A percentile compares a stretch with the other conserved stretches of the same genome.
Conservation (phyloP, 1,140 invertebrate species). For the Epicauta chinensis region DNA sequence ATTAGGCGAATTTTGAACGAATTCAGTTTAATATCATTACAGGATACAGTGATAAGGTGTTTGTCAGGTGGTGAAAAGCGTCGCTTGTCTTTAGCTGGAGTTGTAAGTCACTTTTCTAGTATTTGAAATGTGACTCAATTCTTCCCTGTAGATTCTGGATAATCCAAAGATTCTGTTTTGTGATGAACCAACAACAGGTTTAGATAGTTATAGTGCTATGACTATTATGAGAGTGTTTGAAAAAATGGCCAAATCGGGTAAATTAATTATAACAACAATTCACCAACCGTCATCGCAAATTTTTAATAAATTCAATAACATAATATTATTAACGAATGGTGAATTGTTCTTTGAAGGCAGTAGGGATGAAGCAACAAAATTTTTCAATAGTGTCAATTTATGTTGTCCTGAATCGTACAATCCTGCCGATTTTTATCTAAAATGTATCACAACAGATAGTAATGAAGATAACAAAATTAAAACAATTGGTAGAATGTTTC, state of each 20-base stretch:
- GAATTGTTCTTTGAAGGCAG: slow-evolving; percentile 75
- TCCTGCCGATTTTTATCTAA: slow-evolving; percentile 26
- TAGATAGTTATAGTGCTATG: slow-evolving; percentile 76
- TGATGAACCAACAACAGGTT: slow-evolving; percentile 76
- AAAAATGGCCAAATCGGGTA: slow-evolving; percentile 56
- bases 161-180: slow-evolving; percentile 74
- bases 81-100: slow-evolving; percentile 69
- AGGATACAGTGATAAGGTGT: slow-evolving; percentile 40
- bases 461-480: slow-evolving; percentile 2
- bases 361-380: slow-evolving; percentile 51
- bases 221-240: slow-evolving; percentile 64
- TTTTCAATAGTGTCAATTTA: slow-evolving; percentile 45
- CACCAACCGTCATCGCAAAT: slow-evolving; percentile 84
- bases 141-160: slow-evolving; percentile 57
- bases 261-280: slow-evolving; percentile 76
- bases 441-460: slow-evolving; percentile 5
- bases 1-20: slow-evolving; percentile 25
- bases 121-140: slow-evolving; percentile 14
- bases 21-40: slow-evolving; percentile 54
- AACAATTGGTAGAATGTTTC: not conserved
- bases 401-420: slow-evolving; percentile 17
- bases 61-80: slow-evolving; percentile 83
- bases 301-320: slow-evolving; percentile 73
- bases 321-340: slow-evolving; percentile 72
- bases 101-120: slow-evolving; percentile 19